These are phyloP conservation scores for Rhagoletis zephyria DNA, from an alignment of 1,140 invertebrate species.

Conservation along the genomic window DNA sequence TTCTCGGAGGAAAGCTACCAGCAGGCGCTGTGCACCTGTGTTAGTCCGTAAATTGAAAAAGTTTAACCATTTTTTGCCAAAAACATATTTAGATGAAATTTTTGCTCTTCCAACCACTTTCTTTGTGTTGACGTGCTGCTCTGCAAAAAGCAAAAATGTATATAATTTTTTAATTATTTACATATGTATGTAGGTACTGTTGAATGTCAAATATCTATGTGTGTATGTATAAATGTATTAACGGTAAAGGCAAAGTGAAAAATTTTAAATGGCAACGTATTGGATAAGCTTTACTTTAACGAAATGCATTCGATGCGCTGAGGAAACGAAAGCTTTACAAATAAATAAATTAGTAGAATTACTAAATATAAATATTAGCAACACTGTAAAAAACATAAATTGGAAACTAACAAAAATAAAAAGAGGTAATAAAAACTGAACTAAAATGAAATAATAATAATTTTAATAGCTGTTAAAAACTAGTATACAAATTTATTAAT, in stretches of 20 bases:
- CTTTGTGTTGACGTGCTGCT: background rate
- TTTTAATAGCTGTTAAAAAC: background rate
- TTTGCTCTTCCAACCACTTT: background rate
- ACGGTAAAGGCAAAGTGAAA: background rate
- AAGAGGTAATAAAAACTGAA: background rate
- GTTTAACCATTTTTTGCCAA: background rate
- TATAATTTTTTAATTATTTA: background rate
- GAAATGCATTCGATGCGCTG: constrained; percentile 43
- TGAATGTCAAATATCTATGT: no score
- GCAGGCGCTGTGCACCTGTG: background rate
- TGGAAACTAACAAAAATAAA: background rate
- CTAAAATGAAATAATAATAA: background rate
- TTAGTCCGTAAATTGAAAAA: background rate
- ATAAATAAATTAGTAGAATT: background rate
- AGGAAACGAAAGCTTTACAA: constrained; percentile 48
- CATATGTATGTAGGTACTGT: no score
- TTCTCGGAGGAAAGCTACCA: background rate
- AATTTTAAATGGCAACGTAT: background rate
- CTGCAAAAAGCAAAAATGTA: background rate
- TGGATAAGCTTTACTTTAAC: constrained; percentile 36
- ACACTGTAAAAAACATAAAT: constrained; percentile 2
- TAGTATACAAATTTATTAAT: background rate
- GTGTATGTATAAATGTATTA: background rate
- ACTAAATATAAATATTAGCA: background rate
- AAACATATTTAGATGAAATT: background rate